A percentile compares a stretch with the other conserved stretches of the same genome.
Conservation (phyloP, 2,888 invertebrate species). For the Entomobrya proxima region DNA sequence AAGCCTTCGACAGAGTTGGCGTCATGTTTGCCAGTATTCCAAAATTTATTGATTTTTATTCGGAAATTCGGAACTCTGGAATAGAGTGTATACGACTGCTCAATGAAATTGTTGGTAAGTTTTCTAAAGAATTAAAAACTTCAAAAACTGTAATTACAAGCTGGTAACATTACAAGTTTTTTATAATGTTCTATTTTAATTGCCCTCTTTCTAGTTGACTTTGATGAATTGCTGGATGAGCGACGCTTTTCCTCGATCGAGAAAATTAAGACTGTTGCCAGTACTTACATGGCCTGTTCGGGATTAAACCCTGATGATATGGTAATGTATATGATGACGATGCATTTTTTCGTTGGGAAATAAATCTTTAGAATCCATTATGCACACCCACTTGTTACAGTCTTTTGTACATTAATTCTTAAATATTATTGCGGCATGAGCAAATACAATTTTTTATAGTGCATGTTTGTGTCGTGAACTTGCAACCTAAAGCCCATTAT, state of each 20-base stretch:
- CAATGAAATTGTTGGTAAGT: slow-evolving; percentile 97
- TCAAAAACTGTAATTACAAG: neutral
- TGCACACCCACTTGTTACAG: too few species aligned
- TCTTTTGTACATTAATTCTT: too few species aligned
- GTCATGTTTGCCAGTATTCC: slow-evolving; percentile 99
- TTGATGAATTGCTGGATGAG: slow-evolving; percentile 91
- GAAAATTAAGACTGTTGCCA: slow-evolving; percentile 96
- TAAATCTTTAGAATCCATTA: too few species aligned
- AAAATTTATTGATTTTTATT: slow-evolving; percentile 98
- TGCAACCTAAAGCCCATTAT: too few species aligned
- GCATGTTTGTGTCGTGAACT: too few species aligned
- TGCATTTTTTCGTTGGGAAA: neutral
- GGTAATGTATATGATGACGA: slow-evolving; percentile 52
- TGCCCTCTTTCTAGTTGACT: slow-evolving; percentile 86
- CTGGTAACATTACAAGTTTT: too few species aligned
- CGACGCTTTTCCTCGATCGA: slow-evolving; percentile 91
- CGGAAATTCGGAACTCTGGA: slow-evolving; percentile 97
- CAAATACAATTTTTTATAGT: too few species aligned
- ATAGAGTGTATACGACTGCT: slow-evolving; percentile 97
- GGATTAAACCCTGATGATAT: slow-evolving; percentile 87
- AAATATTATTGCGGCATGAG: too few species aligned
- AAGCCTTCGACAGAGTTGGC: slow-evolving; percentile 90
- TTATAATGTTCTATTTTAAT: neutral
- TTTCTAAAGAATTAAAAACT: slow-evolving; percentile 68
- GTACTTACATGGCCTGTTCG: slow-evolving; percentile 96